Base-by-base conservation (phyloP, 1,140 invertebrate genomes). In the Manduca sexta region DNA sequence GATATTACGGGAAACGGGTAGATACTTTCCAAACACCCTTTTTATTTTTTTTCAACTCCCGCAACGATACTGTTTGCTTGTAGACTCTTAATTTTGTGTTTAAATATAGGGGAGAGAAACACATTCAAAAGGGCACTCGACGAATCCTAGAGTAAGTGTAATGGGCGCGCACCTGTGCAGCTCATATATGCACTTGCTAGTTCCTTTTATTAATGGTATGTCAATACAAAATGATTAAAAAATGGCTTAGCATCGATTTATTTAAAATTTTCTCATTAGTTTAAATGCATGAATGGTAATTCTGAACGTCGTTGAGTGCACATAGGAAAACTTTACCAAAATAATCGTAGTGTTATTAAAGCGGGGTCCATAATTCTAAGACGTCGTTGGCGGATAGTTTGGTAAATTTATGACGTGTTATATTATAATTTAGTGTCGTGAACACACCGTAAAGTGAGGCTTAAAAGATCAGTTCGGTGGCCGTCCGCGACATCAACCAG, bases 341-440 rank as follows among this genome's bases (percentile, higher is more conserved):
- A 37, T 45, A 42, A 41, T 31, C 13, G 15, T 14, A 50, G 6
- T 39, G 2, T 64, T 74, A 69, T 69, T 69, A 69, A 68, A 44
- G 42, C 47, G 41, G 45, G 52, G 55, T 59, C 57, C 63, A 71
- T 77, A 80, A 77, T 64, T 70, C 74, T 47, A 51, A 10, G 44
- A 59, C 54, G 75, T 84, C 77, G 71, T 50, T 48, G 18, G 46
- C 43, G 70, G 76, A 82, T 84, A 84, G 81, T 84, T 82, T 70
- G 57, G 40, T 60, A 73, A 84, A 84, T 84, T 84, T 84, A 84
- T 64, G 78, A 74, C 63, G 57, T 82, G 76, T 84, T 84, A 79
- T 81, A 84, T 82, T 81, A 80, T 84, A 82, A 84, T 84, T 82
- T 82, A 84, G 76, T 81, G 61, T 69, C 62, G 69, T 62, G 62